Base-by-base conservation (phyloP, 2,113 vertebrate species). In the Dipodomys spectabilis region DNA sequence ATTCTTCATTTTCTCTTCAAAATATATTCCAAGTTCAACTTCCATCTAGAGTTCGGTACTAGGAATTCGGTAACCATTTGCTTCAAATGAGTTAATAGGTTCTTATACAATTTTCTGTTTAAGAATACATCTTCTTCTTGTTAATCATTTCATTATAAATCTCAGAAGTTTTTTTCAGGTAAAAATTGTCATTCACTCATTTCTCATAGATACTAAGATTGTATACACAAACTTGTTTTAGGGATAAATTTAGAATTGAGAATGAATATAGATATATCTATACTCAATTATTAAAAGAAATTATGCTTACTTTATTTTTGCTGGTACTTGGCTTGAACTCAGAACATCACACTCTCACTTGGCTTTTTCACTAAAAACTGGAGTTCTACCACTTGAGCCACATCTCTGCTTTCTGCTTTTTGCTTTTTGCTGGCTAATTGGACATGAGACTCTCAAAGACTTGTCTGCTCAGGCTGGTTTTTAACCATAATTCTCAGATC, bases 181-280 rank as follows among this genome's bases (percentile, higher is more conserved):
- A 28, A 74, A 65, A 74, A 28, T 64, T 39, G 2, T 71, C 57
- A 68, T 20, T 94, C 27, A 49, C 19, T 4, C 12, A 84, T 72
- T 92, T 92, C 83, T 95, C 1, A 88, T 25, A 74, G 44, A 9
- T 78, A 86, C 8, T 13, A n/a, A 88, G 81, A 44, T 71, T 30
- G 4, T 93, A 57, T 57, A 57, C 15, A 32, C 62, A 85, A 18
- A 93, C 6, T 18, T 87, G 5, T 83, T 87, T 64, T 2, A 82
- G 6, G 35, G 2, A n/a, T 32, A 49, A 2, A 32, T 53, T 27
- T 12, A 78, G 16, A 90, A 62, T 64, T 60, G 57, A 72, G 32
- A 35, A 49, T n/a, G 53, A 1, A 23, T 68, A 25, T 10, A 57
- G 1, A 45, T 39, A 25, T 49, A 57, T 0, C 0, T 8, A 71